These are phyloP conservation scores for Nyctereutes procyonoides DNA, from an alignment of 2,113 vertebrate species.

Conservation along the genomic window DNA sequence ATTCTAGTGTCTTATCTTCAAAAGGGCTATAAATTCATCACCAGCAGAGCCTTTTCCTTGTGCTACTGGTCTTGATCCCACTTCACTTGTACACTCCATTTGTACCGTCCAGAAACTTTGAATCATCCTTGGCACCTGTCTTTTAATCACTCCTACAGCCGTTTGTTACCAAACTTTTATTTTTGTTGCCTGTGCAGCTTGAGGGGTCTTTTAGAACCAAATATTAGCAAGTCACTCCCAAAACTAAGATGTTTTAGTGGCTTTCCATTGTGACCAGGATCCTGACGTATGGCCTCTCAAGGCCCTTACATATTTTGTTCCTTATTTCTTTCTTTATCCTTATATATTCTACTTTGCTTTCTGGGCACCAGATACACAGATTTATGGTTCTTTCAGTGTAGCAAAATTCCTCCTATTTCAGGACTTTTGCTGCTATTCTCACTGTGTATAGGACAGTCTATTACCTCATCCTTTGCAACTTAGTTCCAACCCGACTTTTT, in stretches of 20 bases:
- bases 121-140: not conserved
- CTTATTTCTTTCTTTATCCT: not conserved
- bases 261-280: not conserved
- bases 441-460: not conserved
- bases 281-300: not conserved
- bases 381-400: not conserved
- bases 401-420: not conserved
- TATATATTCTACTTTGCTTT: not conserved
- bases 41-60: not conserved
- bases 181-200: not conserved
- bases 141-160: not conserved
- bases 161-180: not conserved
- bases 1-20: not conserved
- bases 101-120: not conserved
- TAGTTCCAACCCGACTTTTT: not conserved
- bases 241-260: not conserved
- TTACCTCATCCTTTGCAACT: not conserved
- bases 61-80: not conserved
- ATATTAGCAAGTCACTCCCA: not conserved
- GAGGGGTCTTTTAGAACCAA: not conserved
- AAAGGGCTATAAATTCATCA: not conserved
- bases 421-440: not conserved
- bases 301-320: not conserved
- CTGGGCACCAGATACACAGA: not conserved
- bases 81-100: not conserved